Evolutionary conservation across 2,113 vertebrate genomes (phyloP).

Genomic region (Elanoides forficatus): DNA sequence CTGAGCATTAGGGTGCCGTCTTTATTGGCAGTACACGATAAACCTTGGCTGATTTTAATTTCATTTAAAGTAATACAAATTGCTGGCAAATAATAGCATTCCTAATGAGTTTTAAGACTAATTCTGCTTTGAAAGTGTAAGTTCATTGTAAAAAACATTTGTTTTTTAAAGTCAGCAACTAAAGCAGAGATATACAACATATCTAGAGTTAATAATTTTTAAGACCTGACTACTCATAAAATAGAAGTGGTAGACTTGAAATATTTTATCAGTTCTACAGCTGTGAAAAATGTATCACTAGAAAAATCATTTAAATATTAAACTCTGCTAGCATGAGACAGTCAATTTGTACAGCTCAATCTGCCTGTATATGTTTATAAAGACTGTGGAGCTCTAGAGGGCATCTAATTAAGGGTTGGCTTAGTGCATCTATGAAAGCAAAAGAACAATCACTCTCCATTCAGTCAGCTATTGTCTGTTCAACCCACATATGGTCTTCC

Average conservation of each 20-base stretch:
- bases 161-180: not conserved
- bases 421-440: not conserved
- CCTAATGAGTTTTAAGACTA: not conserved
- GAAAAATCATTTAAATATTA: not conserved
- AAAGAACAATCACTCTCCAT: not conserved
- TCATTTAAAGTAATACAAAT: not conserved
- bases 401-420: not conserved
- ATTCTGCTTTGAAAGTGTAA: not conserved
- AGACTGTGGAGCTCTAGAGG: not conserved
- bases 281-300: not conserved
- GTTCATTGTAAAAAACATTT: not conserved
- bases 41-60: not conserved
- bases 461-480: not conserved
- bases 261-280: not conserved
- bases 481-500: not conserved
- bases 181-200: not conserved
- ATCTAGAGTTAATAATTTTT: not conserved
- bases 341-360: not conserved
- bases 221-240: not conserved
- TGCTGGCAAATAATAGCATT: not conserved
- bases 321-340: not conserved
- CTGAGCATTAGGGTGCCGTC: not conserved
- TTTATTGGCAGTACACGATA: not conserved
- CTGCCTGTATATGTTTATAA: not conserved
- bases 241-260: not conserved